Base-by-base conservation (phyloP, 2,113 vertebrate species). In the Bungarus multicinctus region DNA sequence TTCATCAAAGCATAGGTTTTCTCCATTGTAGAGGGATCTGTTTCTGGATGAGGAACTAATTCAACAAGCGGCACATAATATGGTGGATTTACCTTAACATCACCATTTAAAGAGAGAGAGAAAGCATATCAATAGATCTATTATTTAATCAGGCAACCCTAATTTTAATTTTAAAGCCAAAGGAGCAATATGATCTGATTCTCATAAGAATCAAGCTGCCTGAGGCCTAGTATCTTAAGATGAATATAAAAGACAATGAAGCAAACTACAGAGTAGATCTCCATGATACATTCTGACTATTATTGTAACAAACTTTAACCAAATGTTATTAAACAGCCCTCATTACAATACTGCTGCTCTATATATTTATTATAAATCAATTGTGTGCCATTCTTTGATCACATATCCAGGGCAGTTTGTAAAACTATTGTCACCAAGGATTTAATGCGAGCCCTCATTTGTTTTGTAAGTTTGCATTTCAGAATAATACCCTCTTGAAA, bases 31-130 rank as follows among this genome's bases (percentile, higher is more conserved):
- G 92, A 92, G 0, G 97, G 90, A 57, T 97, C 95, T 0, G 99
- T 99, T 95, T 99, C 98, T 2, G 98, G 98, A 97, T 99, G 99
- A 93, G 99, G 99, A 85, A 99, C 98, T 96, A 99, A 97, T 98
- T 99, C 99, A 94, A 99, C 99, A 97, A 99, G 96, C 0, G 98
- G 99, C 23, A 99, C 98, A 27, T 98, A 98, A 94, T 99, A 99
- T 1, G 99, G 99, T 1, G 99, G 99, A 94, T 99, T 99, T 87
- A 99, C 99, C 99, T 99, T 92, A 57, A 88, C 20, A 93, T 27
- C 60, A 69, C 87, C n/a, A 69, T 47, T 50, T n/a, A 93, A 10
- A 92, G 93, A 85, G 3, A 43, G 91, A 43, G 95, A 69, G 81
- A 94, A 43, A 92, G 94, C 1, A 18, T 45, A 91, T 27, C 23